These are phyloP conservation scores for Drosophila cracens DNA, from an alignment of 2,888 invertebrate genomes.

Conservation along the genomic window DNA sequence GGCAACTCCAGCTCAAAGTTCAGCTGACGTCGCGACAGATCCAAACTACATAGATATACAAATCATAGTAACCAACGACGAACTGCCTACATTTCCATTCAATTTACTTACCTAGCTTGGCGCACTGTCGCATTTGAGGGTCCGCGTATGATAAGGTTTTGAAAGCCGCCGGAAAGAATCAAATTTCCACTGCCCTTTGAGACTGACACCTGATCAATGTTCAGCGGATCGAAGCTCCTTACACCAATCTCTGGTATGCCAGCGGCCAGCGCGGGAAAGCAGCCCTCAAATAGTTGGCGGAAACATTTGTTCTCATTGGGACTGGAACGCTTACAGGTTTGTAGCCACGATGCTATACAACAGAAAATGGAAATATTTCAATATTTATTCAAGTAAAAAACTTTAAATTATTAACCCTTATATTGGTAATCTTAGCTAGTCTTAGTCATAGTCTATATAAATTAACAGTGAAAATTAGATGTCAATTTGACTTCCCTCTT, in stretches of 20 bases:
- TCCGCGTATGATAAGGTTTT: slow-evolving; percentile 86
- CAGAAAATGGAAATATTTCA: not conserved
- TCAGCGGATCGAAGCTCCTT: slow-evolving; percentile 87
- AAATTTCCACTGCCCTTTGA: slow-evolving; percentile 86
- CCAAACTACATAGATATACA: slow-evolving; percentile 83
- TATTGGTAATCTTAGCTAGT: not conserved
- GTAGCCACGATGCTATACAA: slow-evolving; percentile 86
- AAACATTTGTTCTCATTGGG: slow-evolving; percentile 86
- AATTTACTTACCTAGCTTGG: slow-evolving; percentile 75
- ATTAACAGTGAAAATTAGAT: not conserved
- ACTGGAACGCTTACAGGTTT: slow-evolving; percentile 86
- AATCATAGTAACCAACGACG: not conserved
- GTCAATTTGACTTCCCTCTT: not conserved
- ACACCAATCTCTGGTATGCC: slow-evolving; percentile 88
- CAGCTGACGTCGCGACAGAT: slow-evolving; percentile 85
- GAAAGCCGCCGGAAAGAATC: slow-evolving; percentile 86
- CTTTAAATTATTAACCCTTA: not conserved
- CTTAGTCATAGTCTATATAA: not conserved
- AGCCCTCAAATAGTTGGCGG: slow-evolving; percentile 85
- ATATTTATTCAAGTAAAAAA: slow-evolving; percentile 3
- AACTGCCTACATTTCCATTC: not conserved
- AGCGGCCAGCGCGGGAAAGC: slow-evolving; percentile 87
- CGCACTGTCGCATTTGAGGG: slow-evolving; percentile 87
- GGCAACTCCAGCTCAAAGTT: slow-evolving; percentile 87
- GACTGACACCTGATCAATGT: slow-evolving; percentile 86